Percentiles rank a stretch among this genome's conserved stretches.
Conservation (phyloP, 2,797 vertebrate genomes). For the Melanotaenia parkinsoni region DNA sequence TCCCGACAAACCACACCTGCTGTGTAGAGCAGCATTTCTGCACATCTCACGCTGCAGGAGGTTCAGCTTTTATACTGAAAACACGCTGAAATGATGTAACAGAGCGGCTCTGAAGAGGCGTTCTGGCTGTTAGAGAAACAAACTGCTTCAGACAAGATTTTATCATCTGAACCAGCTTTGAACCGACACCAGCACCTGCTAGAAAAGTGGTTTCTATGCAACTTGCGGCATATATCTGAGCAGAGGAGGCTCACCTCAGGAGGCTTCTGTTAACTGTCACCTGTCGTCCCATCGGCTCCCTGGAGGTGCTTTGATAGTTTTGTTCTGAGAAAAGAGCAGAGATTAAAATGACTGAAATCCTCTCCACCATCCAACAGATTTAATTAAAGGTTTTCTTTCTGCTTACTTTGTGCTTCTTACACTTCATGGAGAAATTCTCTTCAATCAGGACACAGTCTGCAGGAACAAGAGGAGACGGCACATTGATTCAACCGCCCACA, state of each 20-base stretch:
- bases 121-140: too few species aligned
- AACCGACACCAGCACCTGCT: too few species aligned
- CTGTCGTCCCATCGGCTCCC: constrained; percentile 64
- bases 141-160: too few species aligned
- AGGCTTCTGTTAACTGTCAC: constrained; percentile 65
- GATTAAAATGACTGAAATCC: not conserved
- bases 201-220: too few species aligned
- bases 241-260: constrained; percentile 53
- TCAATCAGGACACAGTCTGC: constrained; percentile 83
- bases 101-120: too few species aligned
- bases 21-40: too few species aligned
- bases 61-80: too few species aligned
- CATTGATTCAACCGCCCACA: constrained; percentile 40
- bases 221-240: too few species aligned
- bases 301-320: constrained; percentile 74
- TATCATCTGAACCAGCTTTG: too few species aligned
- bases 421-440: constrained; percentile 87
- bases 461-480: constrained; percentile 41
- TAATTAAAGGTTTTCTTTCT: not conserved
- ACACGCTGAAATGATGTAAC: too few species aligned
- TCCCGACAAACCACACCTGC: too few species aligned
- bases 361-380: not conserved
- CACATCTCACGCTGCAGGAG: too few species aligned
- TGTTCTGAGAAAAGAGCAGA: constrained; percentile 70
- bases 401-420: constrained; percentile 86